Conservation (phyloP, 2,888 invertebrate genomes). For the Pandemis heparana region DNA sequence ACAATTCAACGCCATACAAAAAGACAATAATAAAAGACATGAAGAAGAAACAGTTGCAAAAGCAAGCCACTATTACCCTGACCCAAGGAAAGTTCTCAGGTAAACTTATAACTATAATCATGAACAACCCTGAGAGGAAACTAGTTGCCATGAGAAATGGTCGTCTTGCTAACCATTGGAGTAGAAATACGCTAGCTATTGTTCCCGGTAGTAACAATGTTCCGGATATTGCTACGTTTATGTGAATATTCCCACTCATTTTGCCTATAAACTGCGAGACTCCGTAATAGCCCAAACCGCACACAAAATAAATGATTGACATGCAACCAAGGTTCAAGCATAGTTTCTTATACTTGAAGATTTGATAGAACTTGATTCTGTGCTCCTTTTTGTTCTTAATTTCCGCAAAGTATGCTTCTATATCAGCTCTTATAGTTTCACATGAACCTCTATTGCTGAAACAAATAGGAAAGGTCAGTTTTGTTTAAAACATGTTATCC, state of each 20-base stretch:
- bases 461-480: slow-evolving; percentile 42
- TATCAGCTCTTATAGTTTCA: slow-evolving; percentile 59
- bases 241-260: slow-evolving; percentile 90
- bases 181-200: slow-evolving; percentile 82
- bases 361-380: slow-evolving; percentile 64
- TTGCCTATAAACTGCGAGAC: slow-evolving; percentile 92
- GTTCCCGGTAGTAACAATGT: slow-evolving; percentile 87
- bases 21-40: slow-evolving; percentile 93
- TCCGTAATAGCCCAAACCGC: slow-evolving; percentile 94
- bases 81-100: slow-evolving; percentile 67
- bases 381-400: slow-evolving; percentile 42
- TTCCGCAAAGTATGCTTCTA: slow-evolving; percentile 56
- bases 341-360: slow-evolving; percentile 79
- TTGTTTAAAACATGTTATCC: neutral
- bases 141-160: slow-evolving; percentile 86
- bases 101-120: slow-evolving; percentile 61
- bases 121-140: slow-evolving; percentile 66
- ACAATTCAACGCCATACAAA: slow-evolving; percentile 93
- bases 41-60: slow-evolving; percentile 91
- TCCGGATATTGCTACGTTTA: slow-evolving; percentile 92
- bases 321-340: slow-evolving; percentile 87
- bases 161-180: slow-evolving; percentile 87
- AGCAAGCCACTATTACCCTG: slow-evolving; percentile 86
- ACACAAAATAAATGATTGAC: slow-evolving; percentile 90
- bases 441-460: slow-evolving; percentile 60